phyloP scores from a whole-genome alignment of 2,797 vertebrate genomes.

The Cynopterus sphinx region DNA sequence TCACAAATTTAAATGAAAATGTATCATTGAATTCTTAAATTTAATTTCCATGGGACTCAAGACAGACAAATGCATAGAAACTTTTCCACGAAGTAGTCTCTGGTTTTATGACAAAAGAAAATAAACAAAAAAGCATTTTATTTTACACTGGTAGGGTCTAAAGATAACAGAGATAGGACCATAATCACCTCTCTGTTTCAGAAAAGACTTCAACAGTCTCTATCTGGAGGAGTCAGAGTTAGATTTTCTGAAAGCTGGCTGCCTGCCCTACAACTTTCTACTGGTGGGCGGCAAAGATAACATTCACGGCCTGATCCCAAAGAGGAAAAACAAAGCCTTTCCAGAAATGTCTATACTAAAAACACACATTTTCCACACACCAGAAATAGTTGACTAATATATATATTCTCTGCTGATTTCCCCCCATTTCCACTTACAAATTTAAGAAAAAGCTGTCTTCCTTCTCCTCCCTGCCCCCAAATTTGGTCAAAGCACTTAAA shows the following conservation, averaged over 20 bases:
- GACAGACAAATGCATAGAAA: background rate
- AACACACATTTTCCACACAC: background rate
- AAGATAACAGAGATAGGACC: background rate
- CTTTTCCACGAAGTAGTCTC: background rate
- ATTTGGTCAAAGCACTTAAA: background rate
- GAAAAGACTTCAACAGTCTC: background rate
- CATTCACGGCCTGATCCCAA: background rate
- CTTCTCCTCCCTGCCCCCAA: background rate
- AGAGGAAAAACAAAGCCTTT: background rate
- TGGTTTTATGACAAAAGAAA: background rate
- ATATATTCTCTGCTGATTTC: background rate
- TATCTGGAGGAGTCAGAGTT: background rate
- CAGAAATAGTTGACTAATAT: background rate
- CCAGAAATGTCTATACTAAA: background rate
- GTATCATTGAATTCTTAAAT: background rate
- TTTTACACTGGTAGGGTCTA: background rate
- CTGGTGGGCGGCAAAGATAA: too few species aligned
- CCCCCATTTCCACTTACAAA: background rate
- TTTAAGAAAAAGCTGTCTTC: background rate
- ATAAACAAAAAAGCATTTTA: background rate
- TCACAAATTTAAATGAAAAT: slow-evolving; percentile 30
- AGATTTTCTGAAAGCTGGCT: background rate
- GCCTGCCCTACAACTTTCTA: fast-evolving
- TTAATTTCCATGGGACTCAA: background rate
- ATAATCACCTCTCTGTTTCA: background rate